phyloP scores from a whole-genome alignment of 2,888 invertebrate genomes.

The Dasysyrphus tricinctus region DNA sequence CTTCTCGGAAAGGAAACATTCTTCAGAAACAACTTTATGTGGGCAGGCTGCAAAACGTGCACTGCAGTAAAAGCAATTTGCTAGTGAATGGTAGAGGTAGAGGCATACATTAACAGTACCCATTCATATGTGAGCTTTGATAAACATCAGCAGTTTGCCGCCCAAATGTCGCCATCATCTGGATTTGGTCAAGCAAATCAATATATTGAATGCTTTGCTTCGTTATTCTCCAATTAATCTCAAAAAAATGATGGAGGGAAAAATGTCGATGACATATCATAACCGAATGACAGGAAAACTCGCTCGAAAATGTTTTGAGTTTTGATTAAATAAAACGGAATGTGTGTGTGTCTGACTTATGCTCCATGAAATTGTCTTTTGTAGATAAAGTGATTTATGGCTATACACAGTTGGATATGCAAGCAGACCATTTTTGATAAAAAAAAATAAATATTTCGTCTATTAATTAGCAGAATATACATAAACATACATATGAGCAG shows the following conservation, averaged over 20 bases:
- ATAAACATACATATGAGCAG: neutral
- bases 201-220: constrained; percentile 42
- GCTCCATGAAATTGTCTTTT: constrained; percentile 18
- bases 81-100: constrained; percentile 1
- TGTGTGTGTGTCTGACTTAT: neutral
- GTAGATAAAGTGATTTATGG: constrained; percentile 24
- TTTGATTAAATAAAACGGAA: constrained; percentile 27
- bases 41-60: constrained; percentile 29
- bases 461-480: neutral
- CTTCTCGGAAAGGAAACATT: constrained; percentile 52
- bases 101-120: neutral
- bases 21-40: constrained; percentile 33
- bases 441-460: constrained; percentile 37
- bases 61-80: constrained; percentile 4
- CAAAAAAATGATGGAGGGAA: constrained; percentile 40
- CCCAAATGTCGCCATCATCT: constrained; percentile 71
- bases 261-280: constrained; percentile 71
- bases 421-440: constrained; percentile 29
- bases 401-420: constrained; percentile 9
- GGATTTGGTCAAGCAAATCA: constrained; percentile 72
- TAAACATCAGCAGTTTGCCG: constrained; percentile 57
- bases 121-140: constrained; percentile 26
- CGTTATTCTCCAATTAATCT: constrained; percentile 70
- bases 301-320: constrained; percentile 37
- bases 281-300: constrained; percentile 62